Evolutionary conservation across 2,888 invertebrate genomes (phyloP), one percentile per base, ranked within the genome.

Genomic region (Macrophya annulata): DNA sequence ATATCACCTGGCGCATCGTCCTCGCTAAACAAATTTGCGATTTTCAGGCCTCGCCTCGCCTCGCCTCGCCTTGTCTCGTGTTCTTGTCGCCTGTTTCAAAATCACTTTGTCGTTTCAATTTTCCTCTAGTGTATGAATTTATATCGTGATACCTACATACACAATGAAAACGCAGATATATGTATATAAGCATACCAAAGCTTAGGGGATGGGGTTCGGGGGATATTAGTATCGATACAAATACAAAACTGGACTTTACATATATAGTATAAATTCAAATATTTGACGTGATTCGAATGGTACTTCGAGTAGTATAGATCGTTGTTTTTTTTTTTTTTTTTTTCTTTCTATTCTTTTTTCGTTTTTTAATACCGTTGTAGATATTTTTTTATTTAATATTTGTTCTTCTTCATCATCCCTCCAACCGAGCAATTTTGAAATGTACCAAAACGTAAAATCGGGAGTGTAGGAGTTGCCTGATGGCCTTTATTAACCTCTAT

Each of bases 401-500:
- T n/a, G 8, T 37, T 40, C 37, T 10, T 8, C n/a, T 65, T 10
- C 1, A 2, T 43, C 0, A n/a, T n/a, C 5, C 8, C 43, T n/a
- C 21, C 72, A 21, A 0, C 1, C 1, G 17, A 6, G 31, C 15
- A 77, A 25, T 4, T 6, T 77, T 37, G 37, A 17, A 10, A 55
- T 31, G 25, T 3, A 25, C 43, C 45, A 1, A 74, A 45, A 45
- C 17, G 15, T 43, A 25, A 59, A 62, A 81, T 81, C 81, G 15
- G 59, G 21, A 62, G 40, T 62, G 62, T 62, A 81, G 59, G 37
- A 81, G 81, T 81, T 40, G 48, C 59, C 79, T 40, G 79, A 81
- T 62, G 79, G 79, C 59, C 81, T 40, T 62, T 81, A 81, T 81
- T 81, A 81, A 81, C 81, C 81, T 81, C 81, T 81, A 81, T 81